phyloP scores from a whole-genome alignment of 2,888 invertebrate genomes.

The Conus canariensis region DNA sequence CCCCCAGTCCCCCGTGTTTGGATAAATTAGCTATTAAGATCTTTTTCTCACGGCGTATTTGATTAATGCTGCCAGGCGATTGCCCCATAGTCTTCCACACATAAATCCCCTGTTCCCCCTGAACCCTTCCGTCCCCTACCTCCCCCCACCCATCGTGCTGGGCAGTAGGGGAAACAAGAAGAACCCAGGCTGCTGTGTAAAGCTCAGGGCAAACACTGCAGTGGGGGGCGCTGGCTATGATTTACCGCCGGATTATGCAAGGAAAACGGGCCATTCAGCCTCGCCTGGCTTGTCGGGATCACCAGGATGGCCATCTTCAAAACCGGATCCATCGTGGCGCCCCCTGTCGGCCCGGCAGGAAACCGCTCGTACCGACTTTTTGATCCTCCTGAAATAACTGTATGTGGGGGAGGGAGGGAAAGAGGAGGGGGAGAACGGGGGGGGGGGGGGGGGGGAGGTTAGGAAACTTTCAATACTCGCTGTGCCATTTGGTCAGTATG shows the following conservation, averaged over 20 bases:
- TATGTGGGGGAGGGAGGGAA: neutral
- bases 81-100: neutral
- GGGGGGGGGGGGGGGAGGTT: neutral
- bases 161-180: neutral
- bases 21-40: constrained; percentile 7
- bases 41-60: neutral
- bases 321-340: neutral
- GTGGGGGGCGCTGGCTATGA: neutral
- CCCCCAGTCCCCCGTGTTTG: neutral
- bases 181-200: neutral
- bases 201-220: neutral
- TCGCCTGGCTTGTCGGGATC: neutral
- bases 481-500: too few species aligned
- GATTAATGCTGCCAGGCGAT: neutral
- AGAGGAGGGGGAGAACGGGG: neutral
- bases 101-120: neutral
- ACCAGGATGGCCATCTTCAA: neutral
- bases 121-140: neutral
- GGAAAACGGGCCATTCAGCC: neutral
- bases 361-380: too few species aligned
- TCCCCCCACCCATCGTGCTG: neutral
- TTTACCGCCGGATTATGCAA: neutral
- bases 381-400: neutral
- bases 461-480: too few species aligned
- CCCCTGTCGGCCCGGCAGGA: neutral